Evolutionary conservation across 1,140 invertebrate genomes (phyloP).

Genomic region (Heliconius hewitsoni): DNA sequence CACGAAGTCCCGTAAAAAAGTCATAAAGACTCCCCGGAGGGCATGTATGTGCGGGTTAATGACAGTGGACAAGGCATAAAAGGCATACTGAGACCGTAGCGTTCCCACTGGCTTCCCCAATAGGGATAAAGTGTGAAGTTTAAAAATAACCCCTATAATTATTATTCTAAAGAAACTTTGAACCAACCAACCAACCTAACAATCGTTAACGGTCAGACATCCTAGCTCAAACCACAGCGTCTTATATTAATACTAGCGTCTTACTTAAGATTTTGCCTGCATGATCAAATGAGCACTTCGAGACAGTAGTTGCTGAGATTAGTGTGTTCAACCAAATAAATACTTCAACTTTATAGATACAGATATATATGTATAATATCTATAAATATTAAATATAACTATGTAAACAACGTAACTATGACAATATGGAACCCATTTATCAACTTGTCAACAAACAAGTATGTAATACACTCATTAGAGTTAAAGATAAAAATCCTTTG

Average conservation of each 20-base stretch:
- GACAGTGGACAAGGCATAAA: no score
- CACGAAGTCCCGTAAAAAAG: no score
- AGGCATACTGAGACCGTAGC: no score
- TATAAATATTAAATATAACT: not conserved
- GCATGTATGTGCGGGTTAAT: no score
- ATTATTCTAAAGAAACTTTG: not conserved
- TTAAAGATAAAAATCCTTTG: not conserved
- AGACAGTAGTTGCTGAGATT: not conserved
- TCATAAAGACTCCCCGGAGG: no score
- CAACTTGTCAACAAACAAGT: not conserved
- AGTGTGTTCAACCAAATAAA: not conserved
- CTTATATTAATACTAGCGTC: not conserved
- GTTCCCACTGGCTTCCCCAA: no score
- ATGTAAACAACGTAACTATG: not conserved
- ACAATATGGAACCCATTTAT: not conserved
- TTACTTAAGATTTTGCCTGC: no score
- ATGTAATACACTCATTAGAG: not conserved
- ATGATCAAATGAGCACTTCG: no score
- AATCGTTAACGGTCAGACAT: not conserved
- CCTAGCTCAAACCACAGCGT: not conserved
- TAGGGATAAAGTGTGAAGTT: no score
- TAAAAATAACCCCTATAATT: not conserved
- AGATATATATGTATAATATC: not conserved
- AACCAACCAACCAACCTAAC: not conserved
- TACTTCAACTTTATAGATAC: not conserved